phyloP scores from a whole-genome alignment of 2,113 vertebrate species.

The Pyrgilauda ruficollis region DNA sequence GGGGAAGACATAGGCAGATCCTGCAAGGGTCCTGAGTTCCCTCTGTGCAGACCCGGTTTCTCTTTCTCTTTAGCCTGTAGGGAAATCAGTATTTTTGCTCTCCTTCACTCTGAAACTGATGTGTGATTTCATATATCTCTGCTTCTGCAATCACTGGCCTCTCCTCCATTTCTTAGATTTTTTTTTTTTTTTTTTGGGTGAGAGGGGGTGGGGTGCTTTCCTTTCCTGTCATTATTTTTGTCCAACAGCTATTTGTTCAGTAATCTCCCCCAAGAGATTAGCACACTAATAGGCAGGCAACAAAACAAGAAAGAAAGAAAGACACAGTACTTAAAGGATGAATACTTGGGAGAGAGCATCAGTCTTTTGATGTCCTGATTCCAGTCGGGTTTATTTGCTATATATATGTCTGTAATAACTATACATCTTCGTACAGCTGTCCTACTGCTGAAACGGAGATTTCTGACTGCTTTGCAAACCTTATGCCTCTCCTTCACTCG shows the following conservation, averaged over 20 bases:
- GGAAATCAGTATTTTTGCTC: background rate
- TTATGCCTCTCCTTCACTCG: background rate
- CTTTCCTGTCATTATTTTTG: constrained; percentile 58
- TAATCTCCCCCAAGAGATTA: constrained; percentile 65
- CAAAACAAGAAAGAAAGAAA: constrained; percentile 61
- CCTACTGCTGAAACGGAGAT: background rate
- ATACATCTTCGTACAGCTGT: constrained; percentile 45
- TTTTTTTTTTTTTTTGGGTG: background rate
- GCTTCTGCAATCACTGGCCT: background rate
- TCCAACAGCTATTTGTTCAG: constrained; percentile 64
- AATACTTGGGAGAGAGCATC: constrained; percentile 53
- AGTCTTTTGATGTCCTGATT: constrained; percentile 61
- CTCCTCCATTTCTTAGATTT: background rate
- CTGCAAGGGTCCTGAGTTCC: background rate
- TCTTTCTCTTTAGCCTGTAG: background rate
- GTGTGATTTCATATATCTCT: background rate
- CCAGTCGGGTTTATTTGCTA: constrained; percentile 57
- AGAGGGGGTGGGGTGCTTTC: too few relatives aligned
- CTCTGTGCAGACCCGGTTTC: background rate
- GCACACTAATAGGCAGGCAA: constrained; percentile 62
- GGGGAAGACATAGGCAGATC: background rate
- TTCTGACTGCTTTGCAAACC: background rate
- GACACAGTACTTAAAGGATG: constrained; percentile 57
- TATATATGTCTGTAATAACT: constrained; percentile 61
- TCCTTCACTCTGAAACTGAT: background rate